Percentiles rank a stretch among this genome's conserved stretches.
Evolutionary conservation across 1,140 invertebrate genomes (phyloP).

Genomic region (Bradysia coprophila): DNA sequence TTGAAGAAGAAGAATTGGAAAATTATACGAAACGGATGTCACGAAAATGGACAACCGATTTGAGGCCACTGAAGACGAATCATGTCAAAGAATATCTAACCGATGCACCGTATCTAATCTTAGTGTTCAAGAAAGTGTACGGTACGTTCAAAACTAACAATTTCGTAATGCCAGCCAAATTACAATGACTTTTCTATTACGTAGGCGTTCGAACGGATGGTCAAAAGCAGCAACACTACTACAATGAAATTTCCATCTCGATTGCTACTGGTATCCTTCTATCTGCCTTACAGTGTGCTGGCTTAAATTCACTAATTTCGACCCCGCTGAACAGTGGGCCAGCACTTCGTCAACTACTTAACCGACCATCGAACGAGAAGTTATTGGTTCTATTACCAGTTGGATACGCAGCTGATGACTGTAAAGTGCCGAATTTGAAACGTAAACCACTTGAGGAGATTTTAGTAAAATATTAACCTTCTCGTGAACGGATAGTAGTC

Average conservation of each 20-base stretch:
- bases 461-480: not conserved
- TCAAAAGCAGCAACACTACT: constrained; percentile 65
- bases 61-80: constrained; percentile 55
- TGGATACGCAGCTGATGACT: constrained; percentile 58
- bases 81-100: constrained; percentile 74
- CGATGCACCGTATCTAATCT: constrained; percentile 63
- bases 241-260: constrained; percentile 71
- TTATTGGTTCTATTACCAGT: constrained; percentile 63
- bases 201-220: constrained; percentile 30
- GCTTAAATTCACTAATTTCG: constrained; percentile 65
- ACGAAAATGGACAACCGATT: constrained; percentile 69
- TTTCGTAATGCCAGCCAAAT: not conserved
- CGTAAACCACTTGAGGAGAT: constrained; percentile 33
- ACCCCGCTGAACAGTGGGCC: constrained; percentile 79
- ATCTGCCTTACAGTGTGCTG: constrained; percentile 72
- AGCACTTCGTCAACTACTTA: constrained; percentile 46
- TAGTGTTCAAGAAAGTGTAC: constrained; percentile 73
- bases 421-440: constrained; percentile 55
- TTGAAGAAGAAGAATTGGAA: constrained; percentile 71
- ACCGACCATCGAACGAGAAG: constrained; percentile 60
- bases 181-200: not conserved
- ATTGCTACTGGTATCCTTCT: constrained; percentile 67
- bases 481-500: too few species aligned
- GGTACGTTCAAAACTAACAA: constrained; percentile 17
- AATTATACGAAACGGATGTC: constrained; percentile 80